phyloP scores from a whole-genome alignment of 1,140 invertebrate species.

The Polypedilum pembai region DNA sequence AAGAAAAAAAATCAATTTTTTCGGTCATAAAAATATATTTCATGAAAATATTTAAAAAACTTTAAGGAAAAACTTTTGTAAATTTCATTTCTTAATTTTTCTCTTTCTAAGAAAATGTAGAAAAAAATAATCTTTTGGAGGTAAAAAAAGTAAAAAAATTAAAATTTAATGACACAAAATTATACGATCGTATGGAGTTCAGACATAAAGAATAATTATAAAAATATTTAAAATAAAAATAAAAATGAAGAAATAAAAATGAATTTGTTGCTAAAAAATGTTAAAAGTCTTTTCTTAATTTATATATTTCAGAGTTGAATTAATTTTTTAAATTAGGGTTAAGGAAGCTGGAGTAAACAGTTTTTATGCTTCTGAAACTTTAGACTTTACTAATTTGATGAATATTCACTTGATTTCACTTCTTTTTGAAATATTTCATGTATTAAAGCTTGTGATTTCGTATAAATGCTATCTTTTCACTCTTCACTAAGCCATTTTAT shows the following conservation, averaged over 20 bases:
- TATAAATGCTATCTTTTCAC: too few species aligned
- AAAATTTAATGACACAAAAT: conserved; percentile 19
- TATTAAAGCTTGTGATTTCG: too few species aligned
- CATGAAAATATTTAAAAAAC: conserved; percentile 16
- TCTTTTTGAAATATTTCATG: too few species aligned
- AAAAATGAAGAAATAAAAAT: conserved; percentile 23
- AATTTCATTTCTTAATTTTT: conserved; percentile 14
- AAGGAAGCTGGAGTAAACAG: too few species aligned
- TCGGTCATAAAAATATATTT: background rate
- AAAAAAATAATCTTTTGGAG: conserved; percentile 19
- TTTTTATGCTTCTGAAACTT: too few species aligned
- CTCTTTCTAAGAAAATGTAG: conserved; percentile 18
- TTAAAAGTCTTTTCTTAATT: background rate
- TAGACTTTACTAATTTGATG: too few species aligned
- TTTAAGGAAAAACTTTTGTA: conserved; percentile 1
- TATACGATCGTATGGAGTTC: conserved; percentile 26
- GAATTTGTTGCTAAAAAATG: conserved; percentile 23
- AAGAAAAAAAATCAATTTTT: conserved; percentile 1
- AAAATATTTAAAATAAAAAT: conserved; percentile 13
- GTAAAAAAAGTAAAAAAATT: conserved; percentile 15
- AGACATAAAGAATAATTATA: conserved; percentile 25
- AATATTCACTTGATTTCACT: too few species aligned
- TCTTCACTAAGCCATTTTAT: too few species aligned
- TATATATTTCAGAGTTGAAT: background rate
- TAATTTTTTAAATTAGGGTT: too few species aligned